Percentiles rank a stretch among this genome's conserved stretches.
Evolutionary conservation across 2,113 vertebrate genomes (phyloP).

Genomic region (Macaca nemestrina): DNA sequence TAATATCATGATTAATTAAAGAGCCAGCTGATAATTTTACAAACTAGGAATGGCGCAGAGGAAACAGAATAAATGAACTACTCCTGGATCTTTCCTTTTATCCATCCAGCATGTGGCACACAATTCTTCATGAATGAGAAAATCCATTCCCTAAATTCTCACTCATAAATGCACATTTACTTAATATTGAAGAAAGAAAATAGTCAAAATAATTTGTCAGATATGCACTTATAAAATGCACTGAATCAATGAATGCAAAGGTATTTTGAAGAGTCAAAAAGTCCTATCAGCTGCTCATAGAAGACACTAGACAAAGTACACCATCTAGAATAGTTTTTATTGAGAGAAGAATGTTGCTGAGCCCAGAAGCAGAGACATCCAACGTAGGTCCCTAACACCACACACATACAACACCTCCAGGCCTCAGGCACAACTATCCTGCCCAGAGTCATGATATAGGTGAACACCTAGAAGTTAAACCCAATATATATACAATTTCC

Average conservation of each 20-base stretch:
- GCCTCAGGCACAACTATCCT: neutral
- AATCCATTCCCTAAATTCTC: neutral
- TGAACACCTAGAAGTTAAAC: neutral
- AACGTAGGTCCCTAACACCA: neutral
- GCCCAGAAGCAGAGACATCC: neutral
- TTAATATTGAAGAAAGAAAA: neutral
- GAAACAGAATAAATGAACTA: neutral
- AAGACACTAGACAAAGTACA: neutral
- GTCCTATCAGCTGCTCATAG: neutral
- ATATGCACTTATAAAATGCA: neutral
- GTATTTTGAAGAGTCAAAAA: neutral
- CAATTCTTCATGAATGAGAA: neutral
- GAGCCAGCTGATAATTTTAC: neutral
- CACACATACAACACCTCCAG: neutral
- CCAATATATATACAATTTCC: neutral
- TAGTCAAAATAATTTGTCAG: neutral
- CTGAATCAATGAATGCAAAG: neutral
- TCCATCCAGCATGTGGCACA: neutral
- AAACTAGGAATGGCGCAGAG: neutral
- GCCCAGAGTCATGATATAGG: neutral
- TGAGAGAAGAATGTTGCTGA: neutral
- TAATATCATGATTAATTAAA: slow-evolving; percentile 19
- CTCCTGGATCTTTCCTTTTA: slow-evolving; percentile 21
- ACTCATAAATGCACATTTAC: neutral
- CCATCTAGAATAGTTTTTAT: neutral